These are phyloP conservation scores for Brachystomella parvula DNA, from an alignment of 1,140 invertebrate genomes.

Conservation along the genomic window DNA sequence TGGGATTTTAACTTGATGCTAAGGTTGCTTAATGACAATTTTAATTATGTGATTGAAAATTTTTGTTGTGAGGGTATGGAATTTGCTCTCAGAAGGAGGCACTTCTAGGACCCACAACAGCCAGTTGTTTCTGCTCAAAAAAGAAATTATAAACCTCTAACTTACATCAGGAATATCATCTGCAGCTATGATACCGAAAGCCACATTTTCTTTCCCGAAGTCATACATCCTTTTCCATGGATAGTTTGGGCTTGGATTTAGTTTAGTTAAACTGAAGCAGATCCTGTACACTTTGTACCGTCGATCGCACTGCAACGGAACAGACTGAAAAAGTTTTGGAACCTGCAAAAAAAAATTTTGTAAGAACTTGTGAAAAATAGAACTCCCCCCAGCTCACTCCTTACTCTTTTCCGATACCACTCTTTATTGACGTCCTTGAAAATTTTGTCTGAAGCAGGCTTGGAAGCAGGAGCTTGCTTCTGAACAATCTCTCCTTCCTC, in stretches of 20 bases:
- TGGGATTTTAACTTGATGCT: no score
- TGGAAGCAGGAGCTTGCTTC: no score
- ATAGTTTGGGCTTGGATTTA: neutral
- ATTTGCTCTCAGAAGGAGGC: no score
- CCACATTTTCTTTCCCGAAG: neutral
- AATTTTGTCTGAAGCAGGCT: neutral
- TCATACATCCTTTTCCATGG: constrained; percentile 6
- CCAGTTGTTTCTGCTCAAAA: no score
- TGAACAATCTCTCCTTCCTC: constrained; percentile 19
- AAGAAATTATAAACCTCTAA: neutral
- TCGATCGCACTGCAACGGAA: neutral
- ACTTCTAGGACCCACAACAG: no score
- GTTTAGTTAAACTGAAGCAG: constrained; percentile 4
- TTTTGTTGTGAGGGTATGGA: no score
- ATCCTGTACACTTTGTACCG: constrained; percentile 13
- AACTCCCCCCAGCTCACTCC: neutral
- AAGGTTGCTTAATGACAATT: no score
- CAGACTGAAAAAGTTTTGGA: neutral
- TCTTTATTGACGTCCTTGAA: neutral
- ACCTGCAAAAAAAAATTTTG: neutral
- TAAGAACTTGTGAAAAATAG: neutral
- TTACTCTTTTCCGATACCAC: neutral
- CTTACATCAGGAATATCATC: constrained; percentile 11
- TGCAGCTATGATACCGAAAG: neutral
- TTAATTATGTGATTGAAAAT: no score